phyloP scores from a whole-genome alignment of 1,140 invertebrate species.

The Lordiphosa collinella region DNA sequence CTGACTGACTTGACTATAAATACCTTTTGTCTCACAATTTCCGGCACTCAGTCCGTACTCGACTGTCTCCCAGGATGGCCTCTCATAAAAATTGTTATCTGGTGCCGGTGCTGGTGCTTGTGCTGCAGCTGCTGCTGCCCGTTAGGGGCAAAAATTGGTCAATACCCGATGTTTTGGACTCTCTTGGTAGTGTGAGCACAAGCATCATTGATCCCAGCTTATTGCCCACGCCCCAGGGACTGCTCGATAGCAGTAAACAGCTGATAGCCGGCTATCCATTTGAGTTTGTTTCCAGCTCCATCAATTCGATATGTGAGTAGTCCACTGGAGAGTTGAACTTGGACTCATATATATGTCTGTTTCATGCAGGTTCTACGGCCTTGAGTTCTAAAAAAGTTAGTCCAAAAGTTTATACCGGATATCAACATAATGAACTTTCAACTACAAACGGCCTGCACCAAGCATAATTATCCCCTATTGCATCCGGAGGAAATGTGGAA shows the following conservation, averaged over 20 bases:
- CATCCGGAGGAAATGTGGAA: slow-evolving; percentile 54
- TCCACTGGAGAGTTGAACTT: not conserved
- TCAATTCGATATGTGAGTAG: slow-evolving; percentile 68
- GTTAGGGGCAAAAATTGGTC: slow-evolving; percentile 28
- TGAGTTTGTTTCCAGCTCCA: slow-evolving; percentile 55
- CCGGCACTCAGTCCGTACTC: slow-evolving; percentile 47
- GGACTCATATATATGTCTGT: not conserved
- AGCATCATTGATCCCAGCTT: slow-evolving; percentile 45
- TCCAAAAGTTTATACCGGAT: slow-evolving; percentile 58
- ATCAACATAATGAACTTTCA: slow-evolving; percentile 62
- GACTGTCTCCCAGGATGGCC: slow-evolving; percentile 37
- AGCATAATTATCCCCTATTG: slow-evolving; percentile 38
- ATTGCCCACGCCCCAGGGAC: slow-evolving; percentile 60
- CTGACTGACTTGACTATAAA: slow-evolving; percentile 37
- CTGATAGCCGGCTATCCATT: slow-evolving; percentile 70
- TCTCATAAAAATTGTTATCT: not conserved
- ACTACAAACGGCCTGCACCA: slow-evolving; percentile 46
- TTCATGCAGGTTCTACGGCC: slow-evolving; percentile 75
- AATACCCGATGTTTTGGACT: slow-evolving; percentile 40
- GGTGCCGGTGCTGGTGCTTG: slow-evolving; percentile 13
- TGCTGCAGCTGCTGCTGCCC: slow-evolving; percentile 2
- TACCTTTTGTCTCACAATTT: slow-evolving; percentile 29
- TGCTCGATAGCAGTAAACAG: slow-evolving; percentile 64
- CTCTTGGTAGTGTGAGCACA: slow-evolving; percentile 26
- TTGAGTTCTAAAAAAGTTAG: slow-evolving; percentile 51